These are phyloP conservation scores for Ibidorhyncha struthersii DNA, from an alignment of 2,113 vertebrate species.

Conservation along the genomic window DNA sequence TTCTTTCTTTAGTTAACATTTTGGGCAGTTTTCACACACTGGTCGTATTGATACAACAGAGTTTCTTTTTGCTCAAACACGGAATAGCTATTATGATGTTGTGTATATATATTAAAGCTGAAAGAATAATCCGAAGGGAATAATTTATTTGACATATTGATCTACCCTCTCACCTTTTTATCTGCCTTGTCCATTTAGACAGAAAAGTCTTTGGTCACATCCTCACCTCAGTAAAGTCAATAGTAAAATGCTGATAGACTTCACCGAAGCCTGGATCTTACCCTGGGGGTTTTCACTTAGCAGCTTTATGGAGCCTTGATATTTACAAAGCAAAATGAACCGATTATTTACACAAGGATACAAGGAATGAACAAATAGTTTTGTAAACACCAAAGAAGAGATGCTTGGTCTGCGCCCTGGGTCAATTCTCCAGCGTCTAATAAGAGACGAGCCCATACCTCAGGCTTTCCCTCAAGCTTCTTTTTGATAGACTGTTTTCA, in stretches of 20 bases:
- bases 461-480: not conserved
- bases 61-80: not conserved
- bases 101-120: not conserved
- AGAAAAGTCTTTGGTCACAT: not conserved
- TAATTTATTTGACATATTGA: not conserved
- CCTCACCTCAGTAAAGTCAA: not conserved
- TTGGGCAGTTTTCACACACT: not conserved
- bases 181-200: not conserved
- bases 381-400: not conserved
- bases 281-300: not conserved
- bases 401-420: not conserved
- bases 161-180: not conserved
- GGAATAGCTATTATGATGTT: not conserved
- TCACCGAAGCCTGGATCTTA: not conserved
- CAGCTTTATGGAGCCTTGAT: not conserved
- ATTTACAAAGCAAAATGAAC: constrained; percentile 30
- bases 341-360: constrained; percentile 14
- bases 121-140: not conserved
- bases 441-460: not conserved
- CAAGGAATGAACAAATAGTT: not conserved
- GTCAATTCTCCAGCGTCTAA: not conserved
- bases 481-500: not conserved
- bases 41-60: not conserved
- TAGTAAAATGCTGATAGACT: not conserved
- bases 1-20: not conserved